Evolutionary conservation across 2,888 invertebrate genomes (phyloP).

Genomic region (Nasonia oneida): DNA sequence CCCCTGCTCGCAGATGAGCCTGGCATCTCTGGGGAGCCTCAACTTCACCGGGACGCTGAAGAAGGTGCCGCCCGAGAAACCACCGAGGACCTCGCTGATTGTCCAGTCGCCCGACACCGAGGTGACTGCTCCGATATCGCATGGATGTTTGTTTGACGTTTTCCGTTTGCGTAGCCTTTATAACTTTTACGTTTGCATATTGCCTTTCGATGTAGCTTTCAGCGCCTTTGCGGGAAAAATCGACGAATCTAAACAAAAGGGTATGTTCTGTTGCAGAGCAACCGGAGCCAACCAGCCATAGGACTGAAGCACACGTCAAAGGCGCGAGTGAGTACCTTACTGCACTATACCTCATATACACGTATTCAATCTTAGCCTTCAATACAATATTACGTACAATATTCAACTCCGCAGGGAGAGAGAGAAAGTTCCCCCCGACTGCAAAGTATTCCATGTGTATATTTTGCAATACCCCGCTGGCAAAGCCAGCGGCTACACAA

Average conservation of each 20-base stretch:
- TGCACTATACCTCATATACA: neutral
- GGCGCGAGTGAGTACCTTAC: constrained; percentile 82
- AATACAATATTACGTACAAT: constrained; percentile 8
- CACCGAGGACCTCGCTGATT: constrained; percentile 76
- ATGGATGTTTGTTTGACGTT: neutral
- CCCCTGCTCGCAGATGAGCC: constrained; percentile 62
- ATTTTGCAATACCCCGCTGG: neutral
- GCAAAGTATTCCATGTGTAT: neutral
- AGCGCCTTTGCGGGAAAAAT: no score
- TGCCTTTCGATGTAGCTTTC: neutral
- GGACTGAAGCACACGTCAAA: constrained; percentile 85
- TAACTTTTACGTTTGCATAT: neutral
- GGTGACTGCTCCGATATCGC: constrained; percentile 69
- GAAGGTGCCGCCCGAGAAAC: constrained; percentile 77
- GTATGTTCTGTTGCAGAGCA: constrained; percentile 81
- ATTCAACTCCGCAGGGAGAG: neutral
- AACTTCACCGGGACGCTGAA: constrained; percentile 75
- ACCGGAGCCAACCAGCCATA: constrained; percentile 85
- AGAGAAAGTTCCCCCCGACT: neutral
- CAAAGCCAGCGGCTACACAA: constrained; percentile 17
- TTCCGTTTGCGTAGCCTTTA: neutral
- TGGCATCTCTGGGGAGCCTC: constrained; percentile 57
- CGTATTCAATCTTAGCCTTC: neutral
- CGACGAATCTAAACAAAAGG: neutral
- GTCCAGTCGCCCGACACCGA: constrained; percentile 76